phyloP scores from a whole-genome alignment of 2,888 invertebrate species.

The Latrodectus elegans region DNA sequence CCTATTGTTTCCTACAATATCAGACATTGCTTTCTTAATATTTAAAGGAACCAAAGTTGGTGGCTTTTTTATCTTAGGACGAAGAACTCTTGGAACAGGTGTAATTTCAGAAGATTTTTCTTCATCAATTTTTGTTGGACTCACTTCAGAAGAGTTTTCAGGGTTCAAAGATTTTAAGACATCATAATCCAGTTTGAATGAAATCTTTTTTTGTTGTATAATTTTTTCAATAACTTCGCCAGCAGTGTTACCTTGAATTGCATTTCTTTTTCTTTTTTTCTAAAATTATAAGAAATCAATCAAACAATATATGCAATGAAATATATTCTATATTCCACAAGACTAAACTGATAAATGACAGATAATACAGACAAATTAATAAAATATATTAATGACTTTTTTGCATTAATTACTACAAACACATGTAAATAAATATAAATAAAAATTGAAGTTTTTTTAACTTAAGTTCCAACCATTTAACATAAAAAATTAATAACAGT shows the following conservation, averaged over 20 bases:
- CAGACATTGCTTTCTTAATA: conserved; percentile 62
- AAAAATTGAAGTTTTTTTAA: no score
- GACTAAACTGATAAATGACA: not conserved
- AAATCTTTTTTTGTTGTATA: conserved; percentile 95
- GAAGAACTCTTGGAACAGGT: conserved; percentile 23
- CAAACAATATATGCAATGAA: not conserved
- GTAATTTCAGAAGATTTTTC: not conserved
- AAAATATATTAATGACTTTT: no score
- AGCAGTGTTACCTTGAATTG: conserved; percentile 75
- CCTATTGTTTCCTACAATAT: conserved; percentile 61
- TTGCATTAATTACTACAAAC: no score
- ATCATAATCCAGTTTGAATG: conserved; percentile 98
- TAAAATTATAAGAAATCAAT: conserved; percentile 8
- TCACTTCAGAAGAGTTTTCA: not conserved
- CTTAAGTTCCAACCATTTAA: no score
- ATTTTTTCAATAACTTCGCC: conserved; percentile 97
- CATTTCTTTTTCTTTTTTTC: conserved; percentile 25
- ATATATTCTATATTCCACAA: not conserved
- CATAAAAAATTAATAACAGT: no score
- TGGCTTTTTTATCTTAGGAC: conserved; percentile 15
- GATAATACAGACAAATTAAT: no score
- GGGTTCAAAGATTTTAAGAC: conserved; percentile 85
- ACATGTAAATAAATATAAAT: no score
- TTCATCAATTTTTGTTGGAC: not conserved
- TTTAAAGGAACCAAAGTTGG: conserved; percentile 35